phyloP scores from a whole-genome alignment of 2,113 vertebrate genomes.

The Otis tarda region DNA sequence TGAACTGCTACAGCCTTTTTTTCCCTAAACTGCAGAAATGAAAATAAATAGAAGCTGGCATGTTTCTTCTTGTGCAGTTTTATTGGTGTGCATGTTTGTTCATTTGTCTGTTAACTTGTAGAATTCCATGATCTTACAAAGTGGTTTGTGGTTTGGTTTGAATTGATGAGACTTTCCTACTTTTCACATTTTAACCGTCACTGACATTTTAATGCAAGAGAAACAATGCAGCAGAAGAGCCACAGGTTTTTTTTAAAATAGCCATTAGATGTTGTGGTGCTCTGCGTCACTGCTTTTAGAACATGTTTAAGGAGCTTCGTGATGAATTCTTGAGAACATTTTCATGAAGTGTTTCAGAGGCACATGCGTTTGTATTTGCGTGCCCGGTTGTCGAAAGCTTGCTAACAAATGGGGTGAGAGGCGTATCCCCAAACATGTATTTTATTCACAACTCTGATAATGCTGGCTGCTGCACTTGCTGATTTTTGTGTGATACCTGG shows the following conservation, averaged over 20 bases:
- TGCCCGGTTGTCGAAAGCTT: not conserved
- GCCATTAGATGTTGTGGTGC: not conserved
- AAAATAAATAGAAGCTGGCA: conserved; percentile 51
- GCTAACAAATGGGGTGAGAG: not conserved
- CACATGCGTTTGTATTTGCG: not conserved
- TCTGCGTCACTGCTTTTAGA: not conserved
- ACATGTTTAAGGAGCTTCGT: not conserved
- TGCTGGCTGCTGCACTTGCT: not conserved
- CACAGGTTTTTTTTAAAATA: not conserved
- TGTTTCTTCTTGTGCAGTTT: conserved; percentile 58
- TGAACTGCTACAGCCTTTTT: not conserved
- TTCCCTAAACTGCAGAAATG: not conserved
- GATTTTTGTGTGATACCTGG: accelerated
- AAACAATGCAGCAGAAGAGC: not conserved
- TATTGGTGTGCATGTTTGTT: conserved; percentile 61
- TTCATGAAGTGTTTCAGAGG: not conserved
- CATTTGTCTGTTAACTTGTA: conserved; percentile 51
- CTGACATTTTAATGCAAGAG: not conserved
- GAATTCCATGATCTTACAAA: conserved; percentile 53
- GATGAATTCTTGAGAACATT: not conserved
- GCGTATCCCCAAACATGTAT: not conserved
- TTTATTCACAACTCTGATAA: not conserved
- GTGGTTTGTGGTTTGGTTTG: conserved; percentile 52
- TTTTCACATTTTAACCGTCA: conserved; percentile 33
- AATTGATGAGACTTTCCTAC: not conserved